These are phyloP conservation scores for Eupsilia transversa DNA, from an alignment of 2,888 invertebrate species.

Conservation along the genomic window DNA sequence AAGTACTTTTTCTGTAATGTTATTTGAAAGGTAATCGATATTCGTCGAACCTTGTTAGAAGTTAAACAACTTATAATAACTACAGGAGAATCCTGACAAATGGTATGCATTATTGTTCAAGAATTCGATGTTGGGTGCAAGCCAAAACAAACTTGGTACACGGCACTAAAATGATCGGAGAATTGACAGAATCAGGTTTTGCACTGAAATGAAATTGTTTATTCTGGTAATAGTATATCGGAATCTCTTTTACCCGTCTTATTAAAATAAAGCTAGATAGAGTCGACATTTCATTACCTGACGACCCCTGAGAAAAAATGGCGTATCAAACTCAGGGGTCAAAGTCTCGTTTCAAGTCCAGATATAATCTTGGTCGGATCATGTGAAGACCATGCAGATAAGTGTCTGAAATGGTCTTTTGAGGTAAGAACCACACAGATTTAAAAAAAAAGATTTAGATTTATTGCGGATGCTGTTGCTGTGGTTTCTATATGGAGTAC, in stretches of 20 bases:
- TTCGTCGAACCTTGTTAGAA: constrained; percentile 14
- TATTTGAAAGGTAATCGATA: background rate
- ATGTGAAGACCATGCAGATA: background rate
- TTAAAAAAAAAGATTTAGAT: no score
- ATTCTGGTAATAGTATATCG: background rate
- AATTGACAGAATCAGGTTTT: constrained; percentile 42
- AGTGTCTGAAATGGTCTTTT: background rate
- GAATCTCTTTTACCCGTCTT: background rate
- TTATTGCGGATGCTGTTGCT: background rate
- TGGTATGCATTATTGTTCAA: constrained; percentile 31
- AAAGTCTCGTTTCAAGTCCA: background rate
- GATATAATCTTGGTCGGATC: background rate
- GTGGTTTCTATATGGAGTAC: no score
- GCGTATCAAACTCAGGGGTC: background rate
- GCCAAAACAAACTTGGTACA: constrained; percentile 56
- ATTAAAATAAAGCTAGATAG: background rate
- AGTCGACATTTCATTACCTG: background rate
- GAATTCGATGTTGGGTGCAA: constrained; percentile 45
- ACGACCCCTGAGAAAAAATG: background rate
- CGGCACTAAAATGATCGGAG: constrained; percentile 26
- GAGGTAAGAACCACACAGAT: background rate
- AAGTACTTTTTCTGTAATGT: background rate
- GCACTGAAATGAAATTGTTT: background rate
- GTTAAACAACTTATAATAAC: constrained; percentile 13
- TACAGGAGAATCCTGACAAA: constrained; percentile 10